Evolutionary conservation across 1,140 invertebrate species (phyloP).

Genomic region (Harlomillsia oculata): DNA sequence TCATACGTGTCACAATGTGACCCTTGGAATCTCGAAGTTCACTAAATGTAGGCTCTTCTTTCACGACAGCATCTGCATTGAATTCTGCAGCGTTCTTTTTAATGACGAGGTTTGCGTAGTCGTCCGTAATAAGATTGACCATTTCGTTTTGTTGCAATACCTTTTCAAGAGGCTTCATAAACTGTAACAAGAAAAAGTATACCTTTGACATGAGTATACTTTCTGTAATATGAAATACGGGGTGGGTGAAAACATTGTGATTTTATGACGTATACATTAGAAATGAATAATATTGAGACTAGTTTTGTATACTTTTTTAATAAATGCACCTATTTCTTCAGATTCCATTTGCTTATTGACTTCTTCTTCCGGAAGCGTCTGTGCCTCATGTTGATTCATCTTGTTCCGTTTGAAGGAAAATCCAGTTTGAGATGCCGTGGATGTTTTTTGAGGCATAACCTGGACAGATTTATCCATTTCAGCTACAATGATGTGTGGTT

Average conservation of each 20-base stretch:
- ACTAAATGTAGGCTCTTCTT: slow-evolving; percentile 46
- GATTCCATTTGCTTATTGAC: slow-evolving; percentile 14
- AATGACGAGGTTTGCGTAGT: slow-evolving; percentile 21
- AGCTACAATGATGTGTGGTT: slow-evolving; percentile 2
- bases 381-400: slow-evolving; percentile 27
- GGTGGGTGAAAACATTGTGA: neutral
- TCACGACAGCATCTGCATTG: slow-evolving; percentile 18
- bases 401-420: slow-evolving; percentile 33
- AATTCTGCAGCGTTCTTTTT: slow-evolving; percentile 30
- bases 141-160: slow-evolving; percentile 33
- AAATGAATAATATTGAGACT: neutral
- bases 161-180: slow-evolving; percentile 6
- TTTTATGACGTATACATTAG: neutral
- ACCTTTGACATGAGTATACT: neutral
- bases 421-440: slow-evolving; percentile 23
- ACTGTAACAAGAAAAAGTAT: neutral
- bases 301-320: slow-evolving; percentile 12
- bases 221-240: neutral
- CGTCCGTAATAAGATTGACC: slow-evolving; percentile 24
- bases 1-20: slow-evolving; percentile 43
- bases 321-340: slow-evolving; percentile 4
- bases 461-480: slow-evolving; percentile 28
- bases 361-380: slow-evolving; percentile 9
- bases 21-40: slow-evolving; percentile 44
- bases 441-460: slow-evolving; percentile 13